Evolutionary conservation across 2,113 vertebrate species (phyloP).

Genomic region (Myotis davidii): DNA sequence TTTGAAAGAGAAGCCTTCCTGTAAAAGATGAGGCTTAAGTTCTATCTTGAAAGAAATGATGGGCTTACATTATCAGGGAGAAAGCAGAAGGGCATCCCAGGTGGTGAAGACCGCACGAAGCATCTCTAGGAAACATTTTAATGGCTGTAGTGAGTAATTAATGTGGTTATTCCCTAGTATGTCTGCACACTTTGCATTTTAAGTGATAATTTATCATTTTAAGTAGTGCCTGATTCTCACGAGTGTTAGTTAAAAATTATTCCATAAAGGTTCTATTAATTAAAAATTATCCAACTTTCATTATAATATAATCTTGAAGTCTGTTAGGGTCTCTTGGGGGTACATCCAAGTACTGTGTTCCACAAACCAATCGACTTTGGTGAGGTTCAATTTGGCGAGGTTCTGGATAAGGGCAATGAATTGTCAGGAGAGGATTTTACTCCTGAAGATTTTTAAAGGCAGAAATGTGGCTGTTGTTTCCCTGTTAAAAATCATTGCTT

Average conservation of each 20-base stretch:
- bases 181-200: constrained; percentile 67
- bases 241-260: constrained; percentile 68
- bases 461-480: not conserved
- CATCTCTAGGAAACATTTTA: constrained; percentile 32
- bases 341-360: not conserved
- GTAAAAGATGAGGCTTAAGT: not conserved
- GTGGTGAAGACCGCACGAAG: not conserved
- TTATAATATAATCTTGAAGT: constrained; percentile 47
- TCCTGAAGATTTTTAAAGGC: not conserved
- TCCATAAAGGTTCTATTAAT: constrained; percentile 68
- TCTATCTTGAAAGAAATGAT: not conserved
- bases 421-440: not conserved
- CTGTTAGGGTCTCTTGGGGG: constrained; percentile 18
- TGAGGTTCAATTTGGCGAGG: not conserved
- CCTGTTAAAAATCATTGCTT: not conserved
- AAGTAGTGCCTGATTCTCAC: constrained; percentile 62
- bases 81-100: constrained; percentile 29
- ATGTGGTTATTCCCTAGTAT: constrained; percentile 42
- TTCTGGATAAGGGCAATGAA: not conserved
- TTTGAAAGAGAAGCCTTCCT: not conserved
- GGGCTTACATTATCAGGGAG: not conserved
- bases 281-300: constrained; percentile 53
- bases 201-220: constrained; percentile 67
- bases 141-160: constrained; percentile 61
- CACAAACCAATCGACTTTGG: not conserved